phyloP scores from a whole-genome alignment of 2,888 invertebrate species.

The Chalcis sispes region DNA sequence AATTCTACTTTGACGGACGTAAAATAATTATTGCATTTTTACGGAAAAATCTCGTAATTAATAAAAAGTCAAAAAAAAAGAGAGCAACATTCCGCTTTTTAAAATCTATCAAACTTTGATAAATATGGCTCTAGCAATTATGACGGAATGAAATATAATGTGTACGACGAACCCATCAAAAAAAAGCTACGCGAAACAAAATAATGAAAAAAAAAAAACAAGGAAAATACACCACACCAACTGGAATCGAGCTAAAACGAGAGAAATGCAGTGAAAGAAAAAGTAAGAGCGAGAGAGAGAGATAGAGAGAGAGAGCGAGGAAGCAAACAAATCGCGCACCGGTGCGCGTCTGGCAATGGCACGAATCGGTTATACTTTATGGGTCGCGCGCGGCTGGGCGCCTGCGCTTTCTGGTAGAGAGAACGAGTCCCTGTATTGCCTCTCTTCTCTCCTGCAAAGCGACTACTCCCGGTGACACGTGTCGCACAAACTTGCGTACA shows the following conservation, averaged over 20 bases:
- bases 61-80: no score
- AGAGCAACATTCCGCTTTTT: no score
- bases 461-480: constrained; percentile 14
- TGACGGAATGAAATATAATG: no score
- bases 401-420: no score
- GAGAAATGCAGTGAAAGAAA: not conserved
- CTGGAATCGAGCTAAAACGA: not conserved
- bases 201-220: no score
- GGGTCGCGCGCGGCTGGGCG: constrained; percentile 15
- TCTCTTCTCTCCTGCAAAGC: constrained; percentile 4
- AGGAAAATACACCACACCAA: not conserved
- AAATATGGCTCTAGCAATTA: not conserved
- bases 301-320: not conserved
- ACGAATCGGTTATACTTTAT: constrained; percentile 49
- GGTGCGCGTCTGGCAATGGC: constrained; percentile 36
- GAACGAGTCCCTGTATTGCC: constrained; percentile 25
- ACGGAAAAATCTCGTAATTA: no score
- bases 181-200: no score
- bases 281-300: not conserved
- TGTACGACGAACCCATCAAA: no score
- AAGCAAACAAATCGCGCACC: constrained; percentile 33
- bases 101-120: not conserved
- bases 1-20: no score
- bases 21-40: no score
- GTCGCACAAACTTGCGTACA: constrained; percentile 17